Conservation (phyloP, 2,113 vertebrate genomes). For the Ictalurus furcatus region DNA sequence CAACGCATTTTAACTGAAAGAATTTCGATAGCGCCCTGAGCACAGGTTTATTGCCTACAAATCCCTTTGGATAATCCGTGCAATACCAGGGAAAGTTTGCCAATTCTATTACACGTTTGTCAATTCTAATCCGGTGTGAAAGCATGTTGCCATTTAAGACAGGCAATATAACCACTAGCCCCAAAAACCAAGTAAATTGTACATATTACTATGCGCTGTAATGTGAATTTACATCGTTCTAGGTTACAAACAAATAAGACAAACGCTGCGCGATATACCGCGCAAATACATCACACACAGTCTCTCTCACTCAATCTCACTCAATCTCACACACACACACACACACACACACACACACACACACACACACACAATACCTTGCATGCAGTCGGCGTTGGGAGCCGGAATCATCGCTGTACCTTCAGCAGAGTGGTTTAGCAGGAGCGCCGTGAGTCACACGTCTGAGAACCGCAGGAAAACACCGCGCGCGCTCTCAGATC, state of each 20-base stretch:
- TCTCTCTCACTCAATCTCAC: neutral
- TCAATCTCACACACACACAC: neutral
- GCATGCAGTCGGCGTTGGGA: constrained; percentile 45
- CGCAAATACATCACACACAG: neutral
- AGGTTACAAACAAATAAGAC: neutral
- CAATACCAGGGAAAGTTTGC: constrained; percentile 16
- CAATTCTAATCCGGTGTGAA: neutral
- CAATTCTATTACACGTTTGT: constrained; percentile 6
- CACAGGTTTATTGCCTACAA: constrained; percentile 12
- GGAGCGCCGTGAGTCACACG: constrained; percentile 61
- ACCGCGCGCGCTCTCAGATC: constrained; percentile 57
- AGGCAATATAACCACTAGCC: neutral
- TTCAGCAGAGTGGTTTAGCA: constrained; percentile 56
- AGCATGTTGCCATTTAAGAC: neutral
- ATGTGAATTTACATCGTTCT: neutral
- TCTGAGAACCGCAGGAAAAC: constrained; percentile 59
- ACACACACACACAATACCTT: constrained; percentile 61
- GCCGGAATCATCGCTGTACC: constrained; percentile 55
- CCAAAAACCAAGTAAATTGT: neutral
- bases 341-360: neutral
- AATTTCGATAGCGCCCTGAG: constrained; percentile 11
- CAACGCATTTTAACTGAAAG: constrained; percentile 9
- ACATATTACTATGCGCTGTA: neutral
- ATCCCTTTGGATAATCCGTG: constrained; percentile 15
- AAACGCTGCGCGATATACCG: too few species aligned